These are phyloP conservation scores for Eupelmus urozonus DNA, from an alignment of 2,888 invertebrate genomes.

Conservation along the genomic window DNA sequence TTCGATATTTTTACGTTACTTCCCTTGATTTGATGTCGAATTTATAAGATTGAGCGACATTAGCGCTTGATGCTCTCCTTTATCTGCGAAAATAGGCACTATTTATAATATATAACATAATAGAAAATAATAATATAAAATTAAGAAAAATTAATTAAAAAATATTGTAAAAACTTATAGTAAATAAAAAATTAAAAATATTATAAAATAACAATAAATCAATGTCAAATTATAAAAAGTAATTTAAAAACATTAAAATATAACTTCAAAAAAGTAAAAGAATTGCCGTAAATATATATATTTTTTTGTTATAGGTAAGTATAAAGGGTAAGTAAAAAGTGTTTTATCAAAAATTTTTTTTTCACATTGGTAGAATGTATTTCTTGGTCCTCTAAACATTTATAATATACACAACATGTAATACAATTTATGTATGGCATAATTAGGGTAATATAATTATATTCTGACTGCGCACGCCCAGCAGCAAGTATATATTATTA, in stretches of 20 bases:
- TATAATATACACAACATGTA: slow-evolving; percentile 73
- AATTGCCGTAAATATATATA: too few species aligned
- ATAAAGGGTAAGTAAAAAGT: not conserved
- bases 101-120: too few species aligned
- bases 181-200: not conserved
- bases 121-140: too few species aligned
- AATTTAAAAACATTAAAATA: too few species aligned
- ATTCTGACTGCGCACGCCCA: slow-evolving; percentile 36
- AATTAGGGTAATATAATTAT: slow-evolving; percentile 46
- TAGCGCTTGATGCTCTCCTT: too few species aligned
- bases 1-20: too few species aligned
- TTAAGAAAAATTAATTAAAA: not conserved
- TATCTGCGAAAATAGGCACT: too few species aligned
- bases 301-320: not conserved
- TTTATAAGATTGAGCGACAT: too few species aligned
- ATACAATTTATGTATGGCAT: slow-evolving; percentile 60
- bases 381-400: slow-evolving; percentile 75
- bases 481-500: slow-evolving; percentile 55
- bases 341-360: not conserved
- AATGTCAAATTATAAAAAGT: too few species aligned
- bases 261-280: not conserved
- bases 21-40: too few species aligned
- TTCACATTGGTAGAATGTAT: slow-evolving; percentile 67
- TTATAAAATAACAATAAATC: too few species aligned
- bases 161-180: not conserved